A percentile compares a stretch with the other conserved stretches of the same genome.
Conservation (phyloP, 2,888 invertebrate genomes). For the Mylabris sibirica region DNA sequence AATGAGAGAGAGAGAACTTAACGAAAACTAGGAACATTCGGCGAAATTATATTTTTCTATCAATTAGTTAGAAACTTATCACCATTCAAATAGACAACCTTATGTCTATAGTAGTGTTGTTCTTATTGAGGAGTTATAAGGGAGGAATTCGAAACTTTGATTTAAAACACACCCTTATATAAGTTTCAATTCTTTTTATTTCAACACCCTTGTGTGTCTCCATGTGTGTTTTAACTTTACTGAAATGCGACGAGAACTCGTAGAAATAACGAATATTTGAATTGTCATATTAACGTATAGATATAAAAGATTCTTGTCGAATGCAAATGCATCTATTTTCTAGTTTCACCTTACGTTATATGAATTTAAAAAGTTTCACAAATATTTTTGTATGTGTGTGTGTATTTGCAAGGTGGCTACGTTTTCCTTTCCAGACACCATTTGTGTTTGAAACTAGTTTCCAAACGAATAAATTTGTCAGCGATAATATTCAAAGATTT, state of each 20-base stretch:
- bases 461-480: not conserved
- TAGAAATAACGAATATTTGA: not conserved
- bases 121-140: no score
- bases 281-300: not conserved
- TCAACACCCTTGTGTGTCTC: no score
- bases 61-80: no score
- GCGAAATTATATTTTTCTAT: no score
- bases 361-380: not conserved
- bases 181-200: no score
- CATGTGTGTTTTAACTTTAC: not conserved
- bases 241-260: not conserved
- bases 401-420: no score
- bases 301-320: not conserved
- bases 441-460: not conserved
- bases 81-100: no score
- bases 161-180: no score
- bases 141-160: no score
- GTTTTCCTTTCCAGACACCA: not conserved
- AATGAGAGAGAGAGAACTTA: no score
- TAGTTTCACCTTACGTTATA: not conserved
- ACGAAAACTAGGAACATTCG: no score
- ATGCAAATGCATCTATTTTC: slow-evolving; percentile 2
- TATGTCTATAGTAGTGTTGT: no score
- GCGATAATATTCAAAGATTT: not conserved
- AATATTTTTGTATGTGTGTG: not conserved